Evolutionary conservation across 2,113 vertebrate genomes (phyloP).

Genomic region (Anguilla rostrata): DNA sequence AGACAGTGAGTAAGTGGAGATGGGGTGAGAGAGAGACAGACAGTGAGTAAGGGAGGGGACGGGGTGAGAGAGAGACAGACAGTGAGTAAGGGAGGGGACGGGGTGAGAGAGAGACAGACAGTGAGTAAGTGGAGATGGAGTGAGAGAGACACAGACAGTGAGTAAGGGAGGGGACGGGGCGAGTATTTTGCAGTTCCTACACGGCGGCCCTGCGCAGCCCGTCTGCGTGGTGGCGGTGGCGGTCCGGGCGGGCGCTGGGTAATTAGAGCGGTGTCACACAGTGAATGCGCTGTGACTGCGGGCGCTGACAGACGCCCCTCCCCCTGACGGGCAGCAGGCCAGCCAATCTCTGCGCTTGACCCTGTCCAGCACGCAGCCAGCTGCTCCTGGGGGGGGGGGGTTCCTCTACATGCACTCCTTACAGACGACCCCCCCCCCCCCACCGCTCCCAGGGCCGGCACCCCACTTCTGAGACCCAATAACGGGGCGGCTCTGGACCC

Average conservation of each 20-base stretch:
- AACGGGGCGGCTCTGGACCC: neutral
- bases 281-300: constrained; percentile 83
- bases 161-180: neutral
- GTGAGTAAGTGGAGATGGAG: neutral
- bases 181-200: constrained; percentile 71
- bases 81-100: too few species aligned
- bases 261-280: constrained; percentile 86
- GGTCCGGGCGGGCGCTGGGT: constrained; percentile 80
- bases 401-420: constrained; percentile 24
- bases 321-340: neutral
- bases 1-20: neutral
- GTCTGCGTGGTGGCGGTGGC: constrained; percentile 65
- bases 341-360: constrained; percentile 24
- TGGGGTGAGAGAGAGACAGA: too few species aligned
- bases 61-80: too few species aligned
- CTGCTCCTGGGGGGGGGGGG: constrained; percentile 30
- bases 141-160: neutral
- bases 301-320: constrained; percentile 34
- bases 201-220: constrained; percentile 55
- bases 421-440: constrained; percentile 13
- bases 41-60: too few species aligned
- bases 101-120: neutral
- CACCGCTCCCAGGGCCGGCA: neutral
- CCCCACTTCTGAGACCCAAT: too few species aligned
- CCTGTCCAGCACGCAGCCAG: constrained; percentile 36